Evolutionary conservation across 2,888 invertebrate genomes (phyloP).

Genomic region (Rhabditoides inermis): DNA sequence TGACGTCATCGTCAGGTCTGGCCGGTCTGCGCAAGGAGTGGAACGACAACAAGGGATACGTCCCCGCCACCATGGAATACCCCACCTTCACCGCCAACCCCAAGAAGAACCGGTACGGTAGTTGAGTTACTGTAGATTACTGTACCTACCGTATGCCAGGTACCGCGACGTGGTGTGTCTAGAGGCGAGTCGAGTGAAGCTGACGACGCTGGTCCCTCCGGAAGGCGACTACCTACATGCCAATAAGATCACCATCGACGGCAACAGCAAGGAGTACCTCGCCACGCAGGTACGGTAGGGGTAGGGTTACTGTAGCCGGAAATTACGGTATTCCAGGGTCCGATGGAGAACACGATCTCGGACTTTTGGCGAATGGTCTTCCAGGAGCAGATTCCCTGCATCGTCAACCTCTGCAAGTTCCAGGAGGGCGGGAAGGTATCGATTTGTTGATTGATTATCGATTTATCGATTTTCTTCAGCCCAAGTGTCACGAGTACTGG

Average conservation of each 20-base stretch:
- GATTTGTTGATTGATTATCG: too few relatives aligned
- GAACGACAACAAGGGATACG: background rate
- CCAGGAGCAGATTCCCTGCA: background rate
- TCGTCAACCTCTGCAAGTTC: background rate
- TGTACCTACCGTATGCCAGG: background rate
- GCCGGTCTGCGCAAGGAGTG: background rate
- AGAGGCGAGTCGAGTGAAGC: background rate
- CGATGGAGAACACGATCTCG: background rate
- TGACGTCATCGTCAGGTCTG: background rate
- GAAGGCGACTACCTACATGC: background rate
- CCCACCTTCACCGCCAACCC: too few relatives aligned
- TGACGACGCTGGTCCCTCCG: background rate
- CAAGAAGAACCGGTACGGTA: background rate
- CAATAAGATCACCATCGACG: background rate
- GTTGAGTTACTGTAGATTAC: background rate
- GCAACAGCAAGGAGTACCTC: background rate
- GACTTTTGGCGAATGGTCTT: background rate
- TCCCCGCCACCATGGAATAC: too few relatives aligned
- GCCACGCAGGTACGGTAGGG: too few relatives aligned
- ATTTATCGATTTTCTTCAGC: too few relatives aligned
- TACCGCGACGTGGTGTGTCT: background rate
- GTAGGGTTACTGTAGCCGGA: too few relatives aligned
- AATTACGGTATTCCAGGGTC: too few relatives aligned
- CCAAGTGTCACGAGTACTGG: too few relatives aligned
- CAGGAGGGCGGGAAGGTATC: background rate